phyloP scores from a whole-genome alignment of 2,113 vertebrate species.

The Marcusenius ussheri region DNA sequence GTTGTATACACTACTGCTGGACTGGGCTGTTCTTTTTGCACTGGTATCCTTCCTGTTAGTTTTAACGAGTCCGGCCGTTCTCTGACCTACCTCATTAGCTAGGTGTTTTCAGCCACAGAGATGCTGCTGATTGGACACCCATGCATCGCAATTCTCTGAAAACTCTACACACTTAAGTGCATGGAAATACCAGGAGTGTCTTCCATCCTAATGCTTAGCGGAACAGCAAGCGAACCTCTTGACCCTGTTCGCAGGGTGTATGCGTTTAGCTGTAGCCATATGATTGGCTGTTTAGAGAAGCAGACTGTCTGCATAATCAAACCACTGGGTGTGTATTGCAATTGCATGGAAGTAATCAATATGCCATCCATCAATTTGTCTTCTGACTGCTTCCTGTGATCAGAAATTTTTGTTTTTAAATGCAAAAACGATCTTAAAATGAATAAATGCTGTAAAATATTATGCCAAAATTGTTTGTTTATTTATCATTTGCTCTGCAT shows the following conservation, averaged over 20 bases:
- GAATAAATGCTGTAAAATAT: background rate
- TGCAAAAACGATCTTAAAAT: background rate
- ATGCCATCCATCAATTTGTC: background rate
- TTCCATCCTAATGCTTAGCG: background rate
- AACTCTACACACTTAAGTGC: background rate
- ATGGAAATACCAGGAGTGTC: background rate
- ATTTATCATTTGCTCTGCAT: background rate
- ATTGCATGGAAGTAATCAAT: background rate
- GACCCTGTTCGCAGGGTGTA: background rate
- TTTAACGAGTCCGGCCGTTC: background rate
- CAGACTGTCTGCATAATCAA: background rate
- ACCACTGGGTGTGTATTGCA: background rate
- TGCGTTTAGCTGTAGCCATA: background rate
- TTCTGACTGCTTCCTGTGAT: background rate
- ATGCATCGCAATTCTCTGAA: background rate
- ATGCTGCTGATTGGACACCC: background rate
- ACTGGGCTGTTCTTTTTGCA: background rate
- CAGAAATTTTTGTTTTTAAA: background rate
- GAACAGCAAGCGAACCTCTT: background rate
- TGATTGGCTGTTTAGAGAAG: background rate
- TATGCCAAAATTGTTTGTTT: background rate
- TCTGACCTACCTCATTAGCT: background rate
- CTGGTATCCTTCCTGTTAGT: background rate
- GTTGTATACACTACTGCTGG: background rate
- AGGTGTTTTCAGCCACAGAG: background rate